These are phyloP conservation scores for Lagopus muta DNA, from an alignment of 2,113 vertebrate genomes.

Conservation along the genomic window DNA sequence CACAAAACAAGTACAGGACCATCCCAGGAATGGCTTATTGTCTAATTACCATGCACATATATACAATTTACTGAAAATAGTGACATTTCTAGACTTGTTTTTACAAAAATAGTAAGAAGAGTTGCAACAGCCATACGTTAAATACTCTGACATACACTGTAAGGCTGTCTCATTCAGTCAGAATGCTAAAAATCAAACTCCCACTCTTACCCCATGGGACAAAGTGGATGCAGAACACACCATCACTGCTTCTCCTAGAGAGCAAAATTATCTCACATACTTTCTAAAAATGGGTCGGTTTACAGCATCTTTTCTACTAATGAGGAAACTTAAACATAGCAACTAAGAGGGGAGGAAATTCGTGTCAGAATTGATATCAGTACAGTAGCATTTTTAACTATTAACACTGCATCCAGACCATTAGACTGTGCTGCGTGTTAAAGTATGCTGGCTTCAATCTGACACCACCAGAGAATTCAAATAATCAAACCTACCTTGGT, in stretches of 20 bases:
- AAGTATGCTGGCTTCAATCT: neutral
- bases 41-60: neutral
- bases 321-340: neutral
- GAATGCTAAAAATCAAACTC: neutral
- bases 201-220: neutral
- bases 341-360: neutral
- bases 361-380: neutral
- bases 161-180: neutral
- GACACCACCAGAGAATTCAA: neutral
- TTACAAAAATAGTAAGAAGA: neutral
- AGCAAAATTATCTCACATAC: neutral
- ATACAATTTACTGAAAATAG: neutral
- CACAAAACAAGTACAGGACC: neutral
- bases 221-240: neutral
- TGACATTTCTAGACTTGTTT: neutral
- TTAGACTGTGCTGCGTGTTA: neutral
- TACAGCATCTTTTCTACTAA: neutral
- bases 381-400: neutral
- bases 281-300: neutral
- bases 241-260: neutral
- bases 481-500: slow-evolving; percentile 84
- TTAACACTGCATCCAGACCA: neutral
- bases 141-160: neutral
- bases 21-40: neutral
- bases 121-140: neutral